A percentile compares a stretch with the other conserved stretches of the same genome.
Conservation (phyloP, 2,797 vertebrate species). For the Poecilia gillii region DNA sequence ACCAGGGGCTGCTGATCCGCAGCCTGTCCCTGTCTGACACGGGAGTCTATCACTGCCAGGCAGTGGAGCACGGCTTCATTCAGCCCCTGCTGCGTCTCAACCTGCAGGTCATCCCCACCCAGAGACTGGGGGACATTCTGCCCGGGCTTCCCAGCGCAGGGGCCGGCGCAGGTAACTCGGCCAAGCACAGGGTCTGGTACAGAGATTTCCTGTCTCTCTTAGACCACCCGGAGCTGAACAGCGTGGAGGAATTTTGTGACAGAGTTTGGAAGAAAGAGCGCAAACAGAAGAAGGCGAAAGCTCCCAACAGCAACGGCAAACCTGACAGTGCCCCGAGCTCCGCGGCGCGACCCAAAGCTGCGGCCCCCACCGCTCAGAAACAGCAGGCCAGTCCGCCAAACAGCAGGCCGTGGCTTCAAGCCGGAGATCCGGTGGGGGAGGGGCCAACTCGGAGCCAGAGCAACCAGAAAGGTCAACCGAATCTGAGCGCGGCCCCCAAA, state of each 20-base stretch:
- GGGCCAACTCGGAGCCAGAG: slow-evolving; percentile 50
- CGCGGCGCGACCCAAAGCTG: slow-evolving; percentile 52
- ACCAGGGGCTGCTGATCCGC: slow-evolving; percentile 93
- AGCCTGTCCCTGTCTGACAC: slow-evolving; percentile 89
- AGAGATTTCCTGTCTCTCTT: slow-evolving; percentile 96
- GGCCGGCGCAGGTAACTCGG: slow-evolving; percentile 80
- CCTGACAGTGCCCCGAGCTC: slow-evolving; percentile 37
- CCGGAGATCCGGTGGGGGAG: slow-evolving; percentile 47
- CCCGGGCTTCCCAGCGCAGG: slow-evolving; percentile 83
- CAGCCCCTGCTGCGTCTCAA: slow-evolving; percentile 95
- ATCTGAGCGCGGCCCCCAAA: slow-evolving; percentile 49
- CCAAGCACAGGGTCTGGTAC: slow-evolving; percentile 96
- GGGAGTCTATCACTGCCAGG: slow-evolving; percentile 92
- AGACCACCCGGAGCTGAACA: slow-evolving; percentile 96
- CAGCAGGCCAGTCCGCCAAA: slow-evolving; percentile 70
- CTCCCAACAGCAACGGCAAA: slow-evolving; percentile 47
- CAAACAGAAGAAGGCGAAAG: slow-evolving; percentile 89
- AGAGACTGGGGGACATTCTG: slow-evolving; percentile 91
- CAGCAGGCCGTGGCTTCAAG: slow-evolving; percentile 60
- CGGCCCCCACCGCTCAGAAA: slow-evolving; percentile 67
- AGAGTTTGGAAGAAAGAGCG: slow-evolving; percentile 98
- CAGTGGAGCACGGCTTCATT: slow-evolving; percentile 96
- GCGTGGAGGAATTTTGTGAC: slow-evolving; percentile 98
- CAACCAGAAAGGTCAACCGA: slow-evolving; percentile 52
- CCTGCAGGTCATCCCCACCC: slow-evolving; percentile 93